Evolutionary conservation across 2,113 vertebrate species (phyloP), one percentile per base, ranked within the genome.

Genomic region (Thunnus thynnus): DNA sequence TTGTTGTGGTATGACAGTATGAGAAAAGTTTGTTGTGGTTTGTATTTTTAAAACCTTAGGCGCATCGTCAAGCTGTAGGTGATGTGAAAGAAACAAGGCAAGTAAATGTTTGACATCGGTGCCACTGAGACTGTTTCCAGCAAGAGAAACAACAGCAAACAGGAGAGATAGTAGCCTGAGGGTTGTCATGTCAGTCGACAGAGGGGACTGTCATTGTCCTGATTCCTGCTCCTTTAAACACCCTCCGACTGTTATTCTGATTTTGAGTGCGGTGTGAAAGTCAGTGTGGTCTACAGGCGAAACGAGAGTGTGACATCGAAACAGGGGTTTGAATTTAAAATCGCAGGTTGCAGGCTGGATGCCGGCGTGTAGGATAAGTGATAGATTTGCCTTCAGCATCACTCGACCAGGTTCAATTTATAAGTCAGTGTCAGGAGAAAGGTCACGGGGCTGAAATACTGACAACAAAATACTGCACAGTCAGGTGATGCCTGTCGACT

Each of bases 181-280:
- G 78, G 57, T 20, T 74, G 20, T 12, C 22, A 65, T 66, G 56
- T 58, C 44, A 57, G 71, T 55, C 3, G 12, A 63, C 50, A 56
- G 63, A 81, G 27, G 22, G 32, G 56, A 44, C 47, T 50, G 55
- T 73, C 48, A 10, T 47, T 9, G 22, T 2, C 6, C 41, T 17
- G 81, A 81, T 72, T 66, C 51, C 14, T 48, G 58, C 3, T 16
- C 57, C 67, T 60, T 16, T n/a, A 46, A 78, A 66, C 12, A 4
- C 22, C 83, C 58, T 67, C 30, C 1, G 13, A 52, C 67, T 72
- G 44, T 48, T 61, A 72, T 18, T 65, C 32, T 80, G 50, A 56
- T 73, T 73, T 46, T 47, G 60, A 72, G 72, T 85, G 54, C 61
- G 76, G 30, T 47, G 54, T 25, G 13, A 51, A 56, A 36, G 69